Conservation (phyloP, 2,113 vertebrate genomes). For the Myodes glareolus region DNA sequence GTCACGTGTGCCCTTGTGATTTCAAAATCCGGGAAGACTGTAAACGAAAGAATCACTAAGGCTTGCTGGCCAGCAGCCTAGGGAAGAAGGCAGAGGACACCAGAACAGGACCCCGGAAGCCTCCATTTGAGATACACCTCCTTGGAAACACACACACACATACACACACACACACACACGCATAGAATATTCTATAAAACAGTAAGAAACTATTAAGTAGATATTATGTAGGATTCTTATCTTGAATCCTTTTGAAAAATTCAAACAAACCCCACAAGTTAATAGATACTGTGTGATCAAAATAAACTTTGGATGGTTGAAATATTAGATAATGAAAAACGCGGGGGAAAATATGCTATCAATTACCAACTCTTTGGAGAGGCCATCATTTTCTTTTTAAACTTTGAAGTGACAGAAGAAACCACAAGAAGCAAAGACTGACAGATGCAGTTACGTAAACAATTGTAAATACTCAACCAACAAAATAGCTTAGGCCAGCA, state of each 20-base stretch:
- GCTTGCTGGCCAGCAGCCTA: background rate
- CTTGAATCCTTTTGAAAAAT: background rate
- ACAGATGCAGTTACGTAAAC: background rate
- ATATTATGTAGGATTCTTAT: conserved; percentile 7
- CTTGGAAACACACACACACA: background rate
- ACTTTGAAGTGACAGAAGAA: background rate
- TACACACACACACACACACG: background rate
- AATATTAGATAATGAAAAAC: background rate
- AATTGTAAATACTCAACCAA: background rate
- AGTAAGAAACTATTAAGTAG: background rate
- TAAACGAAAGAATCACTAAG: no score
- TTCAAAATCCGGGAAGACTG: no score
- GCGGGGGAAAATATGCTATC: background rate
- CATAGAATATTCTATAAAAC: background rate
- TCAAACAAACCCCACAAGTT: background rate
- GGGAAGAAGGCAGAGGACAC: background rate
- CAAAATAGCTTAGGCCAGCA: background rate
- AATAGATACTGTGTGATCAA: background rate
- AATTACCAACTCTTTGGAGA: background rate
- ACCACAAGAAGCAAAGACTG: background rate
- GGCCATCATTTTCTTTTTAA: background rate
- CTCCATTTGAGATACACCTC: background rate
- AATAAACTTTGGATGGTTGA: background rate
- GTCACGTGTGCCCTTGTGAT: background rate
- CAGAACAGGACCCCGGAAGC: background rate